Percentiles rank a stretch among this genome's conserved stretches.
Evolutionary conservation across 2,888 invertebrate species (phyloP).

Genomic region (Chrysotoxum bicinctum): DNA sequence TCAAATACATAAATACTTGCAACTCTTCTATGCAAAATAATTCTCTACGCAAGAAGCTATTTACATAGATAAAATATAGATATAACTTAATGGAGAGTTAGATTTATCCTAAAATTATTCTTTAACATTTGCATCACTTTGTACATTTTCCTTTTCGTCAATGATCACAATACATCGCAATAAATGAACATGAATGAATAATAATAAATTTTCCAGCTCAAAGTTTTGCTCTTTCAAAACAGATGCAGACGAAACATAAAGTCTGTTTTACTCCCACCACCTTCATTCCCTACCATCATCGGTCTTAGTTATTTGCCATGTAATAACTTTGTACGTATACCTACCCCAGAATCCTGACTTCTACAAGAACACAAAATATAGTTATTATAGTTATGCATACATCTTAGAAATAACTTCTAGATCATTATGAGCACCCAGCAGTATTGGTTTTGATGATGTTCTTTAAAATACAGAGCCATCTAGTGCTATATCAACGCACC

Average conservation of each 20-base stretch:
- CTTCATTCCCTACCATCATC: not conserved
- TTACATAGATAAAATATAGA: no score
- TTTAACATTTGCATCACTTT: conserved; percentile 17
- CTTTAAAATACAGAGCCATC: conserved; percentile 17
- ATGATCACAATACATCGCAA: conserved; percentile 6
- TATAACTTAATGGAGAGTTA: no score
- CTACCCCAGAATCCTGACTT: not conserved
- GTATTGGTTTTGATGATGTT: conserved; percentile 50
- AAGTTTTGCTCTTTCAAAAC: not conserved
- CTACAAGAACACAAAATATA: not conserved
- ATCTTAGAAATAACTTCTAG: conserved; percentile 31
- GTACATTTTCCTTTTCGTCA: conserved; percentile 1
- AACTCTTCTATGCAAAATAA: no score
- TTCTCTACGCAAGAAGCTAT: no score
- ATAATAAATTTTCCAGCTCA: not conserved
- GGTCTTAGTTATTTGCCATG: not conserved
- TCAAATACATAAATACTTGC: no score
- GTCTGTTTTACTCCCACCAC: not conserved
- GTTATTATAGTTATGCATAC: conserved; percentile 23
- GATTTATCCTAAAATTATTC: not conserved
- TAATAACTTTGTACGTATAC: not conserved
- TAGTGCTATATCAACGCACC: conserved; percentile 30
- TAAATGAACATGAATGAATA: conserved; percentile 36
- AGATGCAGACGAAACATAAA: not conserved
- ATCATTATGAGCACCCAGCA: conserved; percentile 30